A percentile compares a stretch with the other conserved stretches of the same genome.
Conservation (phyloP, 2,113 vertebrate genomes). For the Nibea albiflora region DNA sequence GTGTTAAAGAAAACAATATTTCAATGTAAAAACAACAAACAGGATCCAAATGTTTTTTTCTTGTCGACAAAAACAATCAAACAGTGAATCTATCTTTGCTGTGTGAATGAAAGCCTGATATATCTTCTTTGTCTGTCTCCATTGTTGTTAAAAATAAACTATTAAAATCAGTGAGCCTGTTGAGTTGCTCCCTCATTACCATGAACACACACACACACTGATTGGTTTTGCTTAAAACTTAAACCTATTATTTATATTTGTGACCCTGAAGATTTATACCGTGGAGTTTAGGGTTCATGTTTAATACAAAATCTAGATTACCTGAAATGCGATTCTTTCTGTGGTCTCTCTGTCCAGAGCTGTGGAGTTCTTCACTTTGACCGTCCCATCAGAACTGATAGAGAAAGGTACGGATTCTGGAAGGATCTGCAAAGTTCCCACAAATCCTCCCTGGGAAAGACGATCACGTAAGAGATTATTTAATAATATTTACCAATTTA, state of each 20-base stretch:
- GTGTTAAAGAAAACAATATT: too few relatives aligned
- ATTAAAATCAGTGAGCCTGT: background rate
- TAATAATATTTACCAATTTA: background rate
- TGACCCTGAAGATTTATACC: background rate
- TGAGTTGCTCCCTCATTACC: too few relatives aligned
- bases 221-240: background rate
- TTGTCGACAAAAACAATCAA: background rate
- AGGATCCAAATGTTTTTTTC: too few relatives aligned
- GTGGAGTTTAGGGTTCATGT: background rate
- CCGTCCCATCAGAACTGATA: conserved; percentile 69
- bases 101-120: background rate
- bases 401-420: conserved; percentile 81
- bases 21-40: too few relatives aligned
- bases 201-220: too few relatives aligned
- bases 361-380: conserved; percentile 77
- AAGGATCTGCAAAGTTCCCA: conserved; percentile 74
- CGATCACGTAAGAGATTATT: background rate
- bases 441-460: conserved; percentile 84
- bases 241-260: background rate
- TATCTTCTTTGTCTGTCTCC: background rate
- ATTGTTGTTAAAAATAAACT: background rate
- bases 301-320: conserved; percentile 20
- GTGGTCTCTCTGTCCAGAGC: conserved; percentile 82
- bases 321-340: conserved; percentile 75
- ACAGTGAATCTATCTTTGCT: background rate